Evolutionary conservation across 2,797 vertebrate genomes (phyloP).

Genomic region (Otolemur crassicaudatus): DNA sequence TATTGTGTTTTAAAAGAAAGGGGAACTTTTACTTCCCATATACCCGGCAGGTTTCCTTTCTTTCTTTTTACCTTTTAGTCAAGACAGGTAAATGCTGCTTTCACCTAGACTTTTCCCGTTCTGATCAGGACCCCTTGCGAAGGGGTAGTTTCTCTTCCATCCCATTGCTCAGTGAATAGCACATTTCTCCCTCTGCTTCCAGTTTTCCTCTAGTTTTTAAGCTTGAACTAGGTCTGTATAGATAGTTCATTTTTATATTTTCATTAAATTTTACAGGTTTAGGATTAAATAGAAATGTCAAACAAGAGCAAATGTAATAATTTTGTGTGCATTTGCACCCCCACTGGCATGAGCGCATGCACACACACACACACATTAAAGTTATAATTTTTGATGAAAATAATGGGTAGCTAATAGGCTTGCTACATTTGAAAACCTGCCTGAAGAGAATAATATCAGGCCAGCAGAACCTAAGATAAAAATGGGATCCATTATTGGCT

Average conservation of each 20-base stretch:
- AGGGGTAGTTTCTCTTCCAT: not conserved
- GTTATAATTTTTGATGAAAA: not conserved
- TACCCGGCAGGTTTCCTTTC: constrained; percentile 82
- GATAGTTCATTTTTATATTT: not conserved
- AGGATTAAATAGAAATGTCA: constrained; percentile 43
- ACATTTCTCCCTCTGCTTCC: not conserved
- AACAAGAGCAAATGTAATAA: not conserved
- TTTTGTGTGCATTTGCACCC: not conserved
- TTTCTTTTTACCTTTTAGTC: constrained; percentile 47
- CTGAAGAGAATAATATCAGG: constrained; percentile 18
- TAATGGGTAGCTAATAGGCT: not conserved
- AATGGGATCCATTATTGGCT: constrained; percentile 32
- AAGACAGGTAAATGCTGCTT: constrained; percentile 69
- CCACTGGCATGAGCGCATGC: too few relatives aligned
- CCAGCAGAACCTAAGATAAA: constrained; percentile 38
- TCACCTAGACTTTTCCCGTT: constrained; percentile 56
- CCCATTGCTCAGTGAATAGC: not conserved
- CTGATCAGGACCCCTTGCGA: not conserved
- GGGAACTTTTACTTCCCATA: constrained; percentile 88
- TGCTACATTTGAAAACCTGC: constrained; percentile 50
- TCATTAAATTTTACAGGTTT: constrained; percentile 45
- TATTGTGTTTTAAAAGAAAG: constrained; percentile 90
- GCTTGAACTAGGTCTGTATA: not conserved
- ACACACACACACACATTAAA: not conserved
- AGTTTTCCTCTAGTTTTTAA: not conserved